Evolutionary conservation across 2,797 vertebrate species (phyloP), one percentile per base, ranked within the genome.

Genomic region (Dryobates pubescens): DNA sequence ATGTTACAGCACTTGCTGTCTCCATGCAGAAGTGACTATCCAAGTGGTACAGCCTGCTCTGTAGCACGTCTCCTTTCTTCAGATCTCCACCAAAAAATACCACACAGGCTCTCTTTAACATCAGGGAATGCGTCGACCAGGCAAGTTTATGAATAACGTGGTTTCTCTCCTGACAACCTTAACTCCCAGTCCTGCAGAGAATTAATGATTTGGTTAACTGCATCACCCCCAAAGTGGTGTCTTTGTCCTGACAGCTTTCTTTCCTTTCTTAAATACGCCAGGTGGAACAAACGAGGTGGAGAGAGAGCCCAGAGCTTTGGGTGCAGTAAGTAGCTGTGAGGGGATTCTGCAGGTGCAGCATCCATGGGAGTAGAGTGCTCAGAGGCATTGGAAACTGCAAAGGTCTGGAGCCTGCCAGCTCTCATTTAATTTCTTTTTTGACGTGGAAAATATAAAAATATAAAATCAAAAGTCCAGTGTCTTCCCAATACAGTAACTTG

Each of bases 151-250:
- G 8, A 34, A 17, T 16, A 54, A 43, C 8, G 27, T 3, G 5
- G 8, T 49, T 74, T 54, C 41, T 57, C 13, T 74, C 49, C 54
- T 27, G 45, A n/a, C 6, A 32, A 7, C 56, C 78, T 71, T 56
- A 82, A n/a, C 32, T 77, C 17, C 8, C 36, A 36, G 1, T 53
- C 24, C 34, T 82, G 47, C 15, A 23, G 9, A 9, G 30, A 80
- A 47, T 27, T 41, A 19, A 13, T 32, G 5, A 47, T 57, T 57
- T 32, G 7, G 17, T 68, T 75, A 82, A 69, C 61, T 27, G n/a
- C 23, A 24, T 20, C 0, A 0, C 12, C 22, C 81, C 41, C 34
- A 4, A 20, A 0, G 1, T 16, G 12, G 7, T 51, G 17, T 17
- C 38, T 81, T 71, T 75, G 38, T 82, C 36, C 18, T 9, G n/a